Percentiles rank a stretch among this genome's conserved stretches.
These are phyloP conservation scores for Patella ulyssiponensis DNA, from an alignment of 2,888 invertebrate species.

Conservation along the genomic window DNA sequence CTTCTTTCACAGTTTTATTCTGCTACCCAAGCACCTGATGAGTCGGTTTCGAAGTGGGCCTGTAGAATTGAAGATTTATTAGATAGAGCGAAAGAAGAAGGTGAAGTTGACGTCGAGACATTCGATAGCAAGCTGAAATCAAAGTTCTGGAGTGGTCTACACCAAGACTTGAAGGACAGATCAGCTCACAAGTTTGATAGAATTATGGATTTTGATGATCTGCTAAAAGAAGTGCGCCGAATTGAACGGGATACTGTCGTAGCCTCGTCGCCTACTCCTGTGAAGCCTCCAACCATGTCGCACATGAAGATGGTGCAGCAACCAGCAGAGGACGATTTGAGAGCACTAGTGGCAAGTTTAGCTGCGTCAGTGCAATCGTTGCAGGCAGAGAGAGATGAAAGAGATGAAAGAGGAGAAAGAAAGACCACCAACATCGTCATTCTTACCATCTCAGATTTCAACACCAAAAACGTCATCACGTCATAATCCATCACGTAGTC, in stretches of 20 bases:
- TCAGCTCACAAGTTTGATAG: constrained; percentile 9
- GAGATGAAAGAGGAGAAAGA: background rate
- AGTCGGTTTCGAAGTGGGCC: background rate
- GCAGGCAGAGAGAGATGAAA: background rate
- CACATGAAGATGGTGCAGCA: background rate
- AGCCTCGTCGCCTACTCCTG: background rate
- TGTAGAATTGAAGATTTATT: background rate
- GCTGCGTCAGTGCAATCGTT: background rate
- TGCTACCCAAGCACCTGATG: background rate
- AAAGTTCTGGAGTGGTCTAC: constrained; percentile 6
- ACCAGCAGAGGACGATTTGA: background rate
- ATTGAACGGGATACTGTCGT: background rate
- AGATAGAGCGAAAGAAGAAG: background rate
- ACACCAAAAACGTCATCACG: too few relatives aligned
- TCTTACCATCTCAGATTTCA: too few relatives aligned
- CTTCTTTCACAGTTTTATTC: background rate
- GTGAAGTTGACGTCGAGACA: background rate
- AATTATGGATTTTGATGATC: background rate
- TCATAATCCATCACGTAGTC: too few relatives aligned
- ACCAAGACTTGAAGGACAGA: background rate
- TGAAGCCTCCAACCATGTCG: background rate
- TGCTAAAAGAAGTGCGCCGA: too few relatives aligned
- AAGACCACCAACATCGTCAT: too few relatives aligned
- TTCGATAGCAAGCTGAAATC: background rate
- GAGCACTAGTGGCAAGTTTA: background rate